Percentiles rank a stretch among this genome's conserved stretches.
These are phyloP conservation scores for Doris montereyensis DNA, from an alignment of 2,888 invertebrate species.

Conservation along the genomic window DNA sequence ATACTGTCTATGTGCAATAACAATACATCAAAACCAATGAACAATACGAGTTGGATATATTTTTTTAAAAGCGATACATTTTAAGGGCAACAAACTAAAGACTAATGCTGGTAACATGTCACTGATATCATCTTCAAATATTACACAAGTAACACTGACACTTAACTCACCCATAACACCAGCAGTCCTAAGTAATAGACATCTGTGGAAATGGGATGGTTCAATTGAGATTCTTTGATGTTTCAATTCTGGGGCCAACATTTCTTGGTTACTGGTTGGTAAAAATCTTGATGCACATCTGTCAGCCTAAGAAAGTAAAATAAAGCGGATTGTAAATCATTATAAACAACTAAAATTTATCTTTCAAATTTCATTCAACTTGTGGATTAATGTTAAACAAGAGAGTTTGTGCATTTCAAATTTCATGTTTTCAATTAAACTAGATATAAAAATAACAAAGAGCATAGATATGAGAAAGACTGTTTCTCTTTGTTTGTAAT, in stretches of 20 bases:
- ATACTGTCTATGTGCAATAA: not conserved
- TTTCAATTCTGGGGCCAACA: slow-evolving; percentile 57
- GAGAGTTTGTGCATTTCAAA: not conserved
- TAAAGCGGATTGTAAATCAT: too few species aligned
- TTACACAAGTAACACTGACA: not conserved
- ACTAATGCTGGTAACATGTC: too few species aligned
- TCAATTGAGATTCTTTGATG: slow-evolving; percentile 43
- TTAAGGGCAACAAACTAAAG: too few species aligned
- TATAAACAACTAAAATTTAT: too few species aligned
- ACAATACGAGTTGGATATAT: too few species aligned
- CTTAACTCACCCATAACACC: slow-evolving; percentile 53
- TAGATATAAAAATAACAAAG: too few species aligned
- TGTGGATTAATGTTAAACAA: not conserved
- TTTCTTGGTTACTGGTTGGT: slow-evolving; percentile 55
- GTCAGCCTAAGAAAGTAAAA: slow-evolving; percentile 21
- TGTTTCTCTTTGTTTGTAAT: too few species aligned
- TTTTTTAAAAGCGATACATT: too few species aligned
- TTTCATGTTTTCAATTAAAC: slow-evolving; percentile 50
- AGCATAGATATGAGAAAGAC: too few species aligned
- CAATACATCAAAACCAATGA: not conserved
- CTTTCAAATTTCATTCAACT: too few species aligned
- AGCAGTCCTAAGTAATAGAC: slow-evolving; percentile 59
- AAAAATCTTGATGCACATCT: slow-evolving; percentile 45
- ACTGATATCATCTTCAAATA: too few species aligned
- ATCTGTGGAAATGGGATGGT: slow-evolving; percentile 50